Evolutionary conservation across 1,140 invertebrate species (phyloP), one percentile per base, ranked within the genome.

Genomic region (Drosophila simulans): DNA sequence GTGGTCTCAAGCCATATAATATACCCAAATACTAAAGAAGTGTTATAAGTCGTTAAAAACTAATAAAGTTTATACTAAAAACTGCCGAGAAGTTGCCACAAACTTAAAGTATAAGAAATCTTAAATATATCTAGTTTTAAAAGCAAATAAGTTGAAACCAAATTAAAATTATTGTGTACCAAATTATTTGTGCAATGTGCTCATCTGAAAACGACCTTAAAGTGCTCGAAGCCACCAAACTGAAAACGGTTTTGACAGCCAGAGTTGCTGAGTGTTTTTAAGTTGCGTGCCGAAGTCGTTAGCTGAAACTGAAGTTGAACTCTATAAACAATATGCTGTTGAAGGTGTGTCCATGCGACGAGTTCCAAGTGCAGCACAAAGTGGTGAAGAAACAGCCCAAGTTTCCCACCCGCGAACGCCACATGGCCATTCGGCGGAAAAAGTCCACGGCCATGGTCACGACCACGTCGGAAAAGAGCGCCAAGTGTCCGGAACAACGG

Each of bases 341-440:
- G 27, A 73, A 81, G 49, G 49, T 72, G 53, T 78, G 66, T 40
- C 22, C 70, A 20, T 31, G 75, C 45, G 78, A 93, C 58, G 92
- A 93, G 35, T 92, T 93, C 70, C 92, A 91, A 66, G 93, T 93
- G 70, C 91, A 93, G 74, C 93, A 91, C 66, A 93, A 93, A 63
- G 78, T 93, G 58, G 92, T 93, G 59, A 93, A 93, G 78, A 95
- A 95, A 75, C 94, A 94, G 43, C 94, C 95, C 51, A 94, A 94
- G 71, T 95, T 95, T 85, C 95, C 95, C 1, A 95, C 94, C 25
- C 93, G 95, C 34, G 95, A 95, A 77, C 93, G 95, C 72, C 95
- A 95, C 86, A 94, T 94, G 74, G 95, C 95, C 45, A 93, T 95
- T 25, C 92, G 94, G 40, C 92, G 94, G n/a, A 92, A 90, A 71